Percentiles rank a stretch among this genome's conserved stretches.
phyloP scores from a whole-genome alignment of 2,113 vertebrate genomes.

The Apaloderma vittatum region DNA sequence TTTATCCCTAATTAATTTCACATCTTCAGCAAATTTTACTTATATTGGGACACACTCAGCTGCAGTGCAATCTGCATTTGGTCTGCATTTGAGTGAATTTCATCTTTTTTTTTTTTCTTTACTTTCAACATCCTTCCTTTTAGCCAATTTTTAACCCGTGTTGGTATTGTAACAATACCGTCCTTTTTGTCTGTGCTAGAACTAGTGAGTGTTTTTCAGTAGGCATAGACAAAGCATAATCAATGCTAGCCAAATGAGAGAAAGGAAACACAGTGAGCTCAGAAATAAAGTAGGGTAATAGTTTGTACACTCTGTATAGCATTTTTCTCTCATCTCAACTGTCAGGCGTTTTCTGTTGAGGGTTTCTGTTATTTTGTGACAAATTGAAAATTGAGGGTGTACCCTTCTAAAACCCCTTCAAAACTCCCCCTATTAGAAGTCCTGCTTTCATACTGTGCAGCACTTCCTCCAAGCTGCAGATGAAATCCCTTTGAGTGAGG shows the following conservation, averaged over 20 bases:
- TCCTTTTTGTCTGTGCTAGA: background rate
- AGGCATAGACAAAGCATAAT: background rate
- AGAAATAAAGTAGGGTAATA: background rate
- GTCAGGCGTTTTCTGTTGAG: background rate
- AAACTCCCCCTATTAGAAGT: background rate
- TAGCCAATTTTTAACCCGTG: background rate
- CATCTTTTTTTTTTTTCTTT: background rate
- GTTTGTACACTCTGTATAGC: background rate
- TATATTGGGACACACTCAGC: background rate
- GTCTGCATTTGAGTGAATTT: background rate
- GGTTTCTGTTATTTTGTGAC: constrained; percentile 20
- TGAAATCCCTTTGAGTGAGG: constrained; percentile 36
- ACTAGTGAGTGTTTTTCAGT: background rate
- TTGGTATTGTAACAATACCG: background rate
- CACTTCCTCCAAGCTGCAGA: background rate
- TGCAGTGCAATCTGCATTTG: background rate
- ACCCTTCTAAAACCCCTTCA: background rate
- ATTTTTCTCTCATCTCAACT: background rate
- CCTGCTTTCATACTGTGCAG: background rate
- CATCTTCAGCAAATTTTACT: constrained; percentile 31
- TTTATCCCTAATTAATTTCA: constrained; percentile 34
- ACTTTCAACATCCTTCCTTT: background rate
- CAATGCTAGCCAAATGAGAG: background rate
- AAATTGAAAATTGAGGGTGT: constrained; percentile 2
- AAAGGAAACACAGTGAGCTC: background rate